Base-by-base conservation (phyloP, 2,113 vertebrate genomes). In the Heterotis niloticus region DNA sequence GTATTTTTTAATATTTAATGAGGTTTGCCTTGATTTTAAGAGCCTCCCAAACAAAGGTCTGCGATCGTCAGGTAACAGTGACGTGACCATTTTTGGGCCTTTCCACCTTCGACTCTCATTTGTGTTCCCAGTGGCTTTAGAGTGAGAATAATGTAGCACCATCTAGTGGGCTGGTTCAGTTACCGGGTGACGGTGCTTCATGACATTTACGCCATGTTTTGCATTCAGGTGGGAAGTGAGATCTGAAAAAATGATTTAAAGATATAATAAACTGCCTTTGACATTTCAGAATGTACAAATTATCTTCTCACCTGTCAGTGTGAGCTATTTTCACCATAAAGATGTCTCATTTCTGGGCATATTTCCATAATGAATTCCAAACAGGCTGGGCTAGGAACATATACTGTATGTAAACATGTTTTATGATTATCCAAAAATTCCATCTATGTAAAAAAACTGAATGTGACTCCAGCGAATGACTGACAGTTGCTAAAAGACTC, bases 331-430 rank as follows among this genome's bases (percentile, higher is more conserved):
- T 13, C 10, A 74, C 26, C 71, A 51, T 74, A 26, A 26, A 44
- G 54, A n/a, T 57, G 52, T 59, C 16, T 59, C 71, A 74, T 57
- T 74, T 74, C 54, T 24, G 54, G 24, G 34, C 51, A 57, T 51
- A 74, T 74, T 57, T 74, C 52, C 71, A 74, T 74, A 74, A 74
- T 74, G 71, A 74, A 74, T 74, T 54, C n/a, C 71, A 74, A 74
- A 74, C 57, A 74, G 57, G 52, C 71, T 74, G n/a, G 71, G 51
- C 23, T 74, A 74, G 57, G 52, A 74, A 54, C 71, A 56, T 59
- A 74, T 24, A 74, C 56, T 44, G 34, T 44, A 44, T 44, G 71
- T 74, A 74, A 74, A 74, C 57, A 74, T 51, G 54, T 74, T 57
- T 44, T 74, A 57, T 74, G 54, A 74, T 74, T 74, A 74, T 26